A percentile compares a stretch with the other conserved stretches of the same genome.
These are phyloP conservation scores for Epistrophe grossulariae DNA, from an alignment of 2,888 invertebrate species.

Conservation along the genomic window DNA sequence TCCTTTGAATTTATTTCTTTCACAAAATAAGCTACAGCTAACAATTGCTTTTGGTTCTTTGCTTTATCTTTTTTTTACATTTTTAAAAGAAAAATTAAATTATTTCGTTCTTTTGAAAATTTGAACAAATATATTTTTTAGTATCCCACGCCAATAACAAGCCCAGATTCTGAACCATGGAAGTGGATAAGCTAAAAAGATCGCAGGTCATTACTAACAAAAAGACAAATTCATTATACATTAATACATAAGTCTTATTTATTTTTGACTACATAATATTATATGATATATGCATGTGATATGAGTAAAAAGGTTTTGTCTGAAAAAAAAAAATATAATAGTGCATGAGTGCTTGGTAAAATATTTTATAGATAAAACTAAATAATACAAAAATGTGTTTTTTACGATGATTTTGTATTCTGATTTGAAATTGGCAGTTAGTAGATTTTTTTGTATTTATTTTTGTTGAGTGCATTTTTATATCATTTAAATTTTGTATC, in stretches of 20 bases:
- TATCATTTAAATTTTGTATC: conserved; percentile 1
- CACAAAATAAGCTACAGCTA: conserved; percentile 62
- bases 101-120: conserved; percentile 72
- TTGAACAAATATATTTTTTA: conserved; percentile 83
- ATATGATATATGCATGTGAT: conserved; percentile 54
- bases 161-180: conserved; percentile 95
- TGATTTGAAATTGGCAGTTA: conserved; percentile 11
- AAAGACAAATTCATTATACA: conserved; percentile 74
- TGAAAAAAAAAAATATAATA: conserved; percentile 15
- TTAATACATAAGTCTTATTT: conserved; percentile 64
- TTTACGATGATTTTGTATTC: conserved; percentile 5
- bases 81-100: conserved; percentile 62
- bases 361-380: background rate
- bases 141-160: conserved; percentile 94
- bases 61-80: conserved; percentile 63
- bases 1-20: conserved; percentile 30
- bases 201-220: conserved; percentile 85
- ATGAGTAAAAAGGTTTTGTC: conserved; percentile 64
- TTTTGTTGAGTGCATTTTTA: conserved; percentile 3
- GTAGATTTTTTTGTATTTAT: conserved; percentile 9
- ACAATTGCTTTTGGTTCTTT: conserved; percentile 70
- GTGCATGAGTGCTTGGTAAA: conserved; percentile 29
- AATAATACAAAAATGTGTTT: background rate
- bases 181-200: conserved; percentile 88
- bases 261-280: conserved; percentile 23